Evolutionary conservation across 2,113 vertebrate genomes (phyloP), one percentile per base, ranked within the genome.

Genomic region (Microcebus jonahi): DNA sequence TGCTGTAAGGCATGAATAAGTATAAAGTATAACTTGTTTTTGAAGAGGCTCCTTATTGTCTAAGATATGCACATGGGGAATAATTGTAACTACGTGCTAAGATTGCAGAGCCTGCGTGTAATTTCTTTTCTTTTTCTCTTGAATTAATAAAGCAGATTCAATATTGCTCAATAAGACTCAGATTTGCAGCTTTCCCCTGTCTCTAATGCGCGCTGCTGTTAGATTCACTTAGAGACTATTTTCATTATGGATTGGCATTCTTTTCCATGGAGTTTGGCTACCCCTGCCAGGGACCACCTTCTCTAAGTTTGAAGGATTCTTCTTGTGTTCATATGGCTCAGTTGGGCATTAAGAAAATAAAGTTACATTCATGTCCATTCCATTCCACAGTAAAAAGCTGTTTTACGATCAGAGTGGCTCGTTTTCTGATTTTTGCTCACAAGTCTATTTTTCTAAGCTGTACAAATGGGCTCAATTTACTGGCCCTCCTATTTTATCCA

Each of bases 11-110:
- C 84, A 85, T 95, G 96, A 96, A 95, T 94, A 97, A 92, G 89
- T 95, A 96, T 94, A 87, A 95, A 97, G 94, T 90, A 70, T 90
- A 95, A 95, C 95, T 97, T 97, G 96, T 93, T 91, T 97, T 89
- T 95, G 86, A 97, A 97, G 96, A 97, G 93, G 36, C 84, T 94
- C 76, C 80, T 97, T 95, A 84, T 96, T 94, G 96, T 95, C 91
- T 93, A 4, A 95, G 96, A 94, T 86, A 53, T 6, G 91, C 95
- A 87, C 87, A 65, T 87, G 82, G 90, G 87, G 96, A 90, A 88
- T 97, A 93, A 96, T 94, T 93, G 89, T 68, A 90, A 20, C 27
- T 59, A 8, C 63, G 59, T 84, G 89, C 91, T 68, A 61, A 71
- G 83, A 97, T 67, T 97, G 59, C 92, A 88, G 65, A 95, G 81